Evolutionary conservation across 2,113 vertebrate species (phyloP).

Genomic region (Oostethus manadensis): DNA sequence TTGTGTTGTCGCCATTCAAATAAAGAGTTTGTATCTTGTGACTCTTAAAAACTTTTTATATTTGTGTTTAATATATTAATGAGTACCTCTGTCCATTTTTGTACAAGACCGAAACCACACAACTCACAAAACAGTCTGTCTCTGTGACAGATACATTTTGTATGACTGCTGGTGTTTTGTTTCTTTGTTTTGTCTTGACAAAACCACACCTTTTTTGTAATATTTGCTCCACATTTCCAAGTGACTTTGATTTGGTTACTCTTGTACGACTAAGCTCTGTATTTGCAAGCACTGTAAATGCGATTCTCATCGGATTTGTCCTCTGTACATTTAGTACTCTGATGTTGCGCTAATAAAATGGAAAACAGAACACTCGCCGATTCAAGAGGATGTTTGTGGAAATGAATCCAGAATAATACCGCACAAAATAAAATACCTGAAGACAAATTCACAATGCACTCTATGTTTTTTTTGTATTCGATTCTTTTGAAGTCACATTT

Average conservation of each 20-base stretch:
- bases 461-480: too few species aligned
- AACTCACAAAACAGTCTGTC: slow-evolving; percentile 58
- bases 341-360: slow-evolving; percentile 89
- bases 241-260: slow-evolving; percentile 81
- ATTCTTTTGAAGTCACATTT: too few species aligned
- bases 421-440: slow-evolving; percentile 45
- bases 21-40: slow-evolving; percentile 77
- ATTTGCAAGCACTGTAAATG: slow-evolving; percentile 88
- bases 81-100: slow-evolving; percentile 81
- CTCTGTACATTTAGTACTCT: slow-evolving; percentile 90
- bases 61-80: slow-evolving; percentile 81
- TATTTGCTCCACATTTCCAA: slow-evolving; percentile 72
- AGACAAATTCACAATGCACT: too few species aligned
- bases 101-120: slow-evolving; percentile 63
- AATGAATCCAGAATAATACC: slow-evolving; percentile 27
- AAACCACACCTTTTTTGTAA: slow-evolving; percentile 65
- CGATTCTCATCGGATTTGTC: slow-evolving; percentile 77
- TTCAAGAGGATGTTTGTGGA: slow-evolving; percentile 48
- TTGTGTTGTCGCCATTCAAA: slow-evolving; percentile 74
- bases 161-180: slow-evolving; percentile 54
- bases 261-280: slow-evolving; percentile 85
- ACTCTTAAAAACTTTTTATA: slow-evolving; percentile 74
- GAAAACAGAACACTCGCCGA: slow-evolving; percentile 63
- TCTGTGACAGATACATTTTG: slow-evolving; percentile 66
- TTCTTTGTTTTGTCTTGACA: slow-evolving; percentile 64